phyloP scores from a whole-genome alignment of 2,797 vertebrate genomes.

The Eremophila alpestris region DNA sequence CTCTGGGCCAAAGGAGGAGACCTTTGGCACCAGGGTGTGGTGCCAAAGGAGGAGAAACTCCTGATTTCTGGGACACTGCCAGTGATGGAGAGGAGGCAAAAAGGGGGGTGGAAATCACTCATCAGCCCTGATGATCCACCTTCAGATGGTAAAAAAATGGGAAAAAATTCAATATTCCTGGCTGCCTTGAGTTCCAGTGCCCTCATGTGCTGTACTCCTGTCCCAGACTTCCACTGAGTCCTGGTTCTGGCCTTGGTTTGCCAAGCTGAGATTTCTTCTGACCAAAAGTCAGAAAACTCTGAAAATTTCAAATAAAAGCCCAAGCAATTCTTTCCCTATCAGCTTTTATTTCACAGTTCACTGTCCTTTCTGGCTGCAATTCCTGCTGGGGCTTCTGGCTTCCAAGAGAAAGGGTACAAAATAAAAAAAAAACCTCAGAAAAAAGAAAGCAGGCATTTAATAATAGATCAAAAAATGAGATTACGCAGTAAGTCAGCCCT shows the following conservation, averaged over 20 bases:
- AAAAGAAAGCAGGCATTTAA: not conserved
- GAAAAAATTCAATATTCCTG: not conserved
- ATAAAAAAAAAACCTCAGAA: not conserved
- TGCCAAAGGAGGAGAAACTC: not conserved
- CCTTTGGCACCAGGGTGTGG: no score
- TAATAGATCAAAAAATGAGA: conserved; percentile 65
- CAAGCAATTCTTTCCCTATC: not conserved
- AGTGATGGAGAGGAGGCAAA: not conserved
- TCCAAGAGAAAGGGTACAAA: not conserved
- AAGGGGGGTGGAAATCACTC: not conserved
- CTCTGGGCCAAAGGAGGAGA: no score
- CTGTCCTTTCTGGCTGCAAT: not conserved
- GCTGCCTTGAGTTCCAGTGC: not conserved
- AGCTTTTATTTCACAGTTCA: not conserved
- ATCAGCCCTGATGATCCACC: not conserved
- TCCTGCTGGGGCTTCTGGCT: conserved; percentile 27
- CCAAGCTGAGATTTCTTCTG: not conserved
- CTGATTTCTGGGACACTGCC: not conserved
- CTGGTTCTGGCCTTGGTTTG: not conserved
- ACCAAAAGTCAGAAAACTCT: not conserved
- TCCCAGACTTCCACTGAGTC: rapidly evolving
- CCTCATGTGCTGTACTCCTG: not conserved
- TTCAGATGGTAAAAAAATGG: not conserved
- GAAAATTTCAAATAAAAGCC: not conserved
- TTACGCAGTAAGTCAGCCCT: conserved; percentile 24